These are phyloP conservation scores for Poecile montanus DNA, from an alignment of 2,797 vertebrate species.

Conservation along the genomic window DNA sequence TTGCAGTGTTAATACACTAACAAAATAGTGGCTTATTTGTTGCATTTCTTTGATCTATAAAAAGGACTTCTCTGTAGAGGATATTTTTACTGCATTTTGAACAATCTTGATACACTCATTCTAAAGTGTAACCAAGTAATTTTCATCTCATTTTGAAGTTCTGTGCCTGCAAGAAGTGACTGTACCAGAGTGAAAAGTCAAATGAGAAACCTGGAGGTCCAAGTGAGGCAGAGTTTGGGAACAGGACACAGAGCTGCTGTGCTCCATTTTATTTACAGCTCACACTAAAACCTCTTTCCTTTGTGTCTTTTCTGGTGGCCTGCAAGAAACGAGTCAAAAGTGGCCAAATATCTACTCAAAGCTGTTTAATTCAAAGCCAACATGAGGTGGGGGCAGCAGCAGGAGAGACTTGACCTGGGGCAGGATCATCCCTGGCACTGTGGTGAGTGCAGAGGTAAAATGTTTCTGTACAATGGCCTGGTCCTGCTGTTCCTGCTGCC, in stretches of 20 bases:
- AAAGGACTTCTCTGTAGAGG: neutral
- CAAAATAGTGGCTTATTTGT: neutral
- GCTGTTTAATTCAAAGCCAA: neutral
- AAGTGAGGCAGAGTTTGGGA: neutral
- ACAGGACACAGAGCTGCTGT: neutral
- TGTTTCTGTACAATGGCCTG: neutral
- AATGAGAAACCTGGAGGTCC: neutral
- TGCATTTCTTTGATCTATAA: conserved; percentile 21
- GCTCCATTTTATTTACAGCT: neutral
- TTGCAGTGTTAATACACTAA: neutral
- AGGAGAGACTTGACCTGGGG: neutral
- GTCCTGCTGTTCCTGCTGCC: neutral
- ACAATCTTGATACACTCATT: neutral
- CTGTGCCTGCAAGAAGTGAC: neutral
- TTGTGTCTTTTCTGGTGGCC: neutral
- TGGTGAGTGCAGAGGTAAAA: neutral
- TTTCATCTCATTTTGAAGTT: neutral
- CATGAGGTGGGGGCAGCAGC: neutral
- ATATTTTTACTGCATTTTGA: neutral
- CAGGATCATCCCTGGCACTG: neutral
- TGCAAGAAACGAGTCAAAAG: neutral
- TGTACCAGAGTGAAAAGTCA: neutral
- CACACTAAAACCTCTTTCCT: neutral
- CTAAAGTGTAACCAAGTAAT: neutral
- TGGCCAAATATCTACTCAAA: neutral